Evolutionary conservation across 2,797 vertebrate species (phyloP).

Genomic region (Semaprochilodus insignis): DNA sequence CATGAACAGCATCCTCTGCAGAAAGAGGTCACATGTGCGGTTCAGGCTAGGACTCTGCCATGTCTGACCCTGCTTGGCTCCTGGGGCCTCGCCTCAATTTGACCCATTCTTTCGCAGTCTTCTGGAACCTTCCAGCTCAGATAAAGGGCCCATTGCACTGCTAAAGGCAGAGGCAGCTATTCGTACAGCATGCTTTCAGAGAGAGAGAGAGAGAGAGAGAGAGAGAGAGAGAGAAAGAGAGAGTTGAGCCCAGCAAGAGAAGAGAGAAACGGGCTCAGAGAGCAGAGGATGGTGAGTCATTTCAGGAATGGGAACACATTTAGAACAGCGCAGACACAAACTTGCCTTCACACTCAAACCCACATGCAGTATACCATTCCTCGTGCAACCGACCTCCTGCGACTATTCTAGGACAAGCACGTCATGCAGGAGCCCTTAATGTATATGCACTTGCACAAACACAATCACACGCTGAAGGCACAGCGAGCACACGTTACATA

Average conservation of each 20-base stretch:
- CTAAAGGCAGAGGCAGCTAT: slow-evolving; percentile 48
- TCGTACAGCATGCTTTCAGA: slow-evolving; percentile 64
- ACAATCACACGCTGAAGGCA: slow-evolving; percentile 22
- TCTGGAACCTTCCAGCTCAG: slow-evolving; percentile 49
- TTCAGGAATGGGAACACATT: slow-evolving; percentile 46
- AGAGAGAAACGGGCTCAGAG: slow-evolving; percentile 37
- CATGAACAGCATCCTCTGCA: slow-evolving; percentile 11
- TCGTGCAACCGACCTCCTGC: slow-evolving; percentile 16
- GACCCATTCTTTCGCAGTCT: not conserved
- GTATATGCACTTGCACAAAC: slow-evolving; percentile 35
- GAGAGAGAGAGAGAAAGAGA: not conserved
- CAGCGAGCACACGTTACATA: slow-evolving; percentile 14
- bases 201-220: not conserved
- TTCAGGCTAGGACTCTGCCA: slow-evolving; percentile 9
- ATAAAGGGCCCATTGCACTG: slow-evolving; percentile 60
- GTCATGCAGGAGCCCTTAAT: slow-evolving; percentile 34
- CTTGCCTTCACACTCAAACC: slow-evolving; percentile 48
- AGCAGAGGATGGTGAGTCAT: slow-evolving; percentile 50
- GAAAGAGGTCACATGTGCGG: slow-evolving; percentile 18
- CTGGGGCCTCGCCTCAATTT: slow-evolving; percentile 29
- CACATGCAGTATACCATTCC: slow-evolving; percentile 32
- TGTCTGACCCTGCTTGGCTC: slow-evolving; percentile 18
- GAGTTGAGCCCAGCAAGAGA: not conserved
- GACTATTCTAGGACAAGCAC: slow-evolving; percentile 38
- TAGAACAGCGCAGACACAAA: slow-evolving; percentile 45